Base-by-base conservation (phyloP, 1,140 invertebrate genomes). In the Zaprionus davidi region DNA sequence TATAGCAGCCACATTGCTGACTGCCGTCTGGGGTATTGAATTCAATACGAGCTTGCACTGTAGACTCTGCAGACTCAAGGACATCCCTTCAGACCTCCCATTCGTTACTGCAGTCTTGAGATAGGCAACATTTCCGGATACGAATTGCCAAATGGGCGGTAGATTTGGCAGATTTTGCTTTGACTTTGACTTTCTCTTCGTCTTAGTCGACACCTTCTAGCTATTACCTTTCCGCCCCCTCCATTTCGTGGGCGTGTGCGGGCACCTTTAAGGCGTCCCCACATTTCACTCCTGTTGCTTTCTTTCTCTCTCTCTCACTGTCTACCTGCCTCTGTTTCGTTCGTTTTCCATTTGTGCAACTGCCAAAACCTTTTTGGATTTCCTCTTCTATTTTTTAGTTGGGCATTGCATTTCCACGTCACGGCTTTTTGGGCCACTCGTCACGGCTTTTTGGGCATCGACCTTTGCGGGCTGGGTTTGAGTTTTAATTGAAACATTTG, bases 401-500 rank as follows among this genome's bases (percentile, higher is more conserved):
- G 24, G 6, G 15, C n/a, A 31, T 63, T 64, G 22, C 20, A 26
- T 62, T 70, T 65, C 41, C 38, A 55, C 26, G 2, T 51, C 46
- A 51, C 3, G 20, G 46, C 46, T 51, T 51, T 51, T 22, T 5
- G 46, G 20, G 41, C 15, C 2, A 41, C 38, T 20, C 55, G 20
- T 51, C 46, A 46, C 38, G 9, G 7, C 24, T 60, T 62, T 41
- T 75, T 53, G 20, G 41, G 24, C 44, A 49, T 62, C 57, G 60
- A 58, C 58, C 38, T 77, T 81, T 66, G 46, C 9, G 46, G n/a
- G 13, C 46, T 9, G 17, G 22, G 46, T 71, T 69, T 64, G 41
- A 62, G 46, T 66, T 79, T 90, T 84, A 84, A 90, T 88, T 88
- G 85, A 84, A 88, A 81, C 71, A 88, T 85, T 87, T 69, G 57